Base-by-base conservation (phyloP, 2,797 vertebrate genomes). In the Iguana delicatissima region DNA sequence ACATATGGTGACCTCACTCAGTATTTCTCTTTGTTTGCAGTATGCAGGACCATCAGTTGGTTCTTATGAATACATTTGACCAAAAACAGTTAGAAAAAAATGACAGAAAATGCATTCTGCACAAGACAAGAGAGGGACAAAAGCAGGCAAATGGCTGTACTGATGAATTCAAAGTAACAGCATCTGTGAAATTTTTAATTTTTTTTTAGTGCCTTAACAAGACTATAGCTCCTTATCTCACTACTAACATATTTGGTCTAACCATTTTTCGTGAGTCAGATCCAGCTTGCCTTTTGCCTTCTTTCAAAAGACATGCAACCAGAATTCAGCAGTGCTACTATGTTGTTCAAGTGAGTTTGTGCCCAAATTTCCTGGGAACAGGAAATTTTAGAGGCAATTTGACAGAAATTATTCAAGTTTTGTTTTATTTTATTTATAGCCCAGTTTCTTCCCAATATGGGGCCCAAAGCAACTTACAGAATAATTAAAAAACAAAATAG, bases 1-100 rank as follows among this genome's bases (percentile, higher is more conserved):
- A 86, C 89, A 86, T 90, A 80, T 82, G 84, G 84, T 81, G 57
- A 86, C 38, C 69, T 90, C 82, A 29, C 26, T 64, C 76, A 42
- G 59, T 90, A 82, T 52, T 38, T n/a, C 26, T 64, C 76, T 87
- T 67, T 32, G 59, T 42, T 64, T 89, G 69, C 64, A 82, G 69
- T 46, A 10, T 13, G 55, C 24, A 85, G 29, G 57, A 64, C 57
- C n/a, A 67, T 82, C 76, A 32, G 32, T 87, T 26, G 84, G 13
- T 90, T 64, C 74, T 38, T 85, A 57, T 87, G 22, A 82, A 77
- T 42, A 67, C 79, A 76, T 85, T 80, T 64, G 42, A 83, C 32
- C 64, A 83, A 22, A 10, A 52, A 73, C n/a, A n/a, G 13, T 83
- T 62, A 62, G 74, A 59, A 55, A 76, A 85, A 42, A 50, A 74